Evolutionary conservation across 1,140 invertebrate genomes (phyloP), one percentile per base, ranked within the genome.

Genomic region (Brevipalpus yothersi): DNA sequence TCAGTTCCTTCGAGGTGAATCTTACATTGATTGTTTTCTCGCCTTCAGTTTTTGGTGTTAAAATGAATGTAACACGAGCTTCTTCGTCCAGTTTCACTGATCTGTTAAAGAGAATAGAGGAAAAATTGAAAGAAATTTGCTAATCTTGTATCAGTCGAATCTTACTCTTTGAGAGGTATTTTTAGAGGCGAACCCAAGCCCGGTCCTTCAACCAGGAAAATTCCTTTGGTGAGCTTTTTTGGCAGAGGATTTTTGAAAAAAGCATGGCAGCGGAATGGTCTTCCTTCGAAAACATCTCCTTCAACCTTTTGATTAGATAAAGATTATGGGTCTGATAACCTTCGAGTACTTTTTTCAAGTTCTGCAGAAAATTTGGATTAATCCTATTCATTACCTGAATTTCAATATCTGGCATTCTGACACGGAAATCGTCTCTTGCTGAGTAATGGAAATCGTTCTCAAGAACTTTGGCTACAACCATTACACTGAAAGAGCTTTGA

Each of bases 391-490:
- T 58, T 62, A 81, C 80, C 65, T 76, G 75, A 59, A 92, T 82
- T 69, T 82, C 82, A 45, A 92, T 86, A 67, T 90, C 84, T 0
- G 88, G 87, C 67, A 89, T 90, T 21, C 84, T 73, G 3, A 92
- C 81, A 63, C 86, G 77, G 67, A 90, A 89, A 70, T 90, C 85
- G 66, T 89, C 85, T 72, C 88, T 83, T 0, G 83, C 84, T 66
- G 84, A 87, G 67, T 86, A 91, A 67, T 90, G 85, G 67, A 80
- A 90, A 53, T 84, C 79, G 0, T 80, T 89, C 53, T 87, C 82
- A 13, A 80, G 75, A 4, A 93, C 83, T 1, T 77, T 80, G 0
- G 82, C 84, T 23, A 89, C 69, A 60, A 83, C 85, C 0, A 83
- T 78, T 15, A 91, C 82, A 64, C 85, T 85, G 69, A 93, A 89